These are phyloP conservation scores for Drosophila conformis DNA, from an alignment of 2,888 invertebrate species.

Conservation along the genomic window DNA sequence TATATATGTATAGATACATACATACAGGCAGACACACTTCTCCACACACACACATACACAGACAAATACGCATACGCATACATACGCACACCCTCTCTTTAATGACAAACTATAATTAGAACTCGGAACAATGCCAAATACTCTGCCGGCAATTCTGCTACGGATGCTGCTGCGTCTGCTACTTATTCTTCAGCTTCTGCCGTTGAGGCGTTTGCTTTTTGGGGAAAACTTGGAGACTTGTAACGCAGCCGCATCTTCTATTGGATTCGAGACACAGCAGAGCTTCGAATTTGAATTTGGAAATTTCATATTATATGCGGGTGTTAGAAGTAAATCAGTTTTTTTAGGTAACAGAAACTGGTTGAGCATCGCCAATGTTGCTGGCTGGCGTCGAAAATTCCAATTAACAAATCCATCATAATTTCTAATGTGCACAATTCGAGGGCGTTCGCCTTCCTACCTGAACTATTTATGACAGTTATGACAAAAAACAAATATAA, in stretches of 20 bases:
- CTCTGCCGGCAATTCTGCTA: conserved; percentile 70
- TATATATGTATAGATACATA: conserved; percentile 15
- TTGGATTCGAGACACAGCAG: conserved; percentile 13
- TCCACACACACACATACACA: conserved; percentile 23
- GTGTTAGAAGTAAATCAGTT: conserved; percentile 27
- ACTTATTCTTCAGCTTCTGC: conserved; percentile 30
- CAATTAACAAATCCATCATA: conserved; percentile 81
- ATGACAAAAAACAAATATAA: conserved; percentile 12
- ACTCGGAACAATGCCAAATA: conserved; percentile 82
- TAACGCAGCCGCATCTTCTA: conserved; percentile 11
- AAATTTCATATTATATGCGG: conserved; percentile 36
- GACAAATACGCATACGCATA: conserved; percentile 27
- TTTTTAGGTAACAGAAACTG: conserved; percentile 49
- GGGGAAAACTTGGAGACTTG: conserved; percentile 33
- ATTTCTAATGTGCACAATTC: conserved; percentile 70
- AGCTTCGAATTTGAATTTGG: conserved; percentile 28
- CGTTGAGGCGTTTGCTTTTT: conserved; percentile 9
- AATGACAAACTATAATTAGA: conserved; percentile 82
- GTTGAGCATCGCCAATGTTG: conserved; percentile 52
- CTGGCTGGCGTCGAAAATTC: conserved; percentile 54
- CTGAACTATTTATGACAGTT: conserved; percentile 47
- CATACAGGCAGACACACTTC: conserved; percentile 37
- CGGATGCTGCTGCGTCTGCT: conserved; percentile 37
- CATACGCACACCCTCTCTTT: conserved; percentile 63
- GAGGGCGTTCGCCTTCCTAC: conserved; percentile 36